phyloP scores from a whole-genome alignment of 2,888 invertebrate species.

The Epinotia brunnichana region DNA sequence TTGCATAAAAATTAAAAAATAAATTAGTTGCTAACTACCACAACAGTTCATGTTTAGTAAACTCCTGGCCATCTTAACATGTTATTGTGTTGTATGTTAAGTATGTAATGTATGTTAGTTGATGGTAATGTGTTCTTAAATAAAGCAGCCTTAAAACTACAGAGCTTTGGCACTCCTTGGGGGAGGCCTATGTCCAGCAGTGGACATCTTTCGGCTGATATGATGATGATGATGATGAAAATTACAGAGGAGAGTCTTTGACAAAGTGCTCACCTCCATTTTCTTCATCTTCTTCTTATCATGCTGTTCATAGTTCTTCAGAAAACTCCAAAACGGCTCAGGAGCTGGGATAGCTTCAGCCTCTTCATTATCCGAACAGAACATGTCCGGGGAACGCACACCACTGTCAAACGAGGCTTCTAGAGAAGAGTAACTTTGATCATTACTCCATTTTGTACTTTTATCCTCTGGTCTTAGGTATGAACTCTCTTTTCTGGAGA shows the following conservation, averaged over 20 bases:
- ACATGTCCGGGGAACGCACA: constrained; percentile 86
- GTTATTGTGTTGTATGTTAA: too few relatives aligned
- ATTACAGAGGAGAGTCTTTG: background rate
- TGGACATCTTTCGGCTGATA: too few relatives aligned
- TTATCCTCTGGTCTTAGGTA: constrained; percentile 58
- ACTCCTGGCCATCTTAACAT: too few relatives aligned
- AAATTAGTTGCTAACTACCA: too few relatives aligned
- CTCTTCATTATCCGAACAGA: constrained; percentile 84
- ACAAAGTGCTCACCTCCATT: constrained; percentile 65
- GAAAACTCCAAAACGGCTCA: constrained; percentile 71
- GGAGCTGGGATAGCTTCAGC: constrained; percentile 56
- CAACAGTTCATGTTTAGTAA: too few relatives aligned
- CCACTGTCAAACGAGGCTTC: constrained; percentile 80
- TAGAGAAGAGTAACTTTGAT: constrained; percentile 74
- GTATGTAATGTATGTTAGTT: too few relatives aligned
- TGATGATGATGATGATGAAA: too few relatives aligned
- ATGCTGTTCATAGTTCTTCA: constrained; percentile 71
- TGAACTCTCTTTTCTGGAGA: constrained; percentile 56
- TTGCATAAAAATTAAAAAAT: too few relatives aligned
- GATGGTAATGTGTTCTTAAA: too few relatives aligned
- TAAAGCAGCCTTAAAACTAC: too few relatives aligned
- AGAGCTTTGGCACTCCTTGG: too few relatives aligned
- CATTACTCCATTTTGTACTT: constrained; percentile 69
- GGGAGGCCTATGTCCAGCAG: too few relatives aligned
- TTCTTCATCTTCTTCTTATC: constrained; percentile 72